Conservation (phyloP, 2,888 invertebrate species). For the Hemistola chrysoprasaria region DNA sequence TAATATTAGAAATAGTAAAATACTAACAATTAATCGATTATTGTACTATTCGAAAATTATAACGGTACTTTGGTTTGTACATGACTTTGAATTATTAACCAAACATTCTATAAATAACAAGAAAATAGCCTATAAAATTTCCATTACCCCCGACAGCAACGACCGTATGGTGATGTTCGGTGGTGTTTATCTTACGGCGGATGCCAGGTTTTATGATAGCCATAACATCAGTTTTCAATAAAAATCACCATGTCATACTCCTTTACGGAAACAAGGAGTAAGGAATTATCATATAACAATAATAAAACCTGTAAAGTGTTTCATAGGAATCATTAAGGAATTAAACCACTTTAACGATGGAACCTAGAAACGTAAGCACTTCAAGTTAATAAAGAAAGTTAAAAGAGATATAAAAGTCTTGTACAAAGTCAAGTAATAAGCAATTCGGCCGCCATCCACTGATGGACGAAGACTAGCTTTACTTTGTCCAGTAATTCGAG, state of each 20-base stretch:
- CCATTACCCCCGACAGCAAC: conserved; percentile 42
- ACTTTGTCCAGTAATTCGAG: conserved; percentile 53
- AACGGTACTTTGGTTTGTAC: no score
- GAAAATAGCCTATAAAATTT: conserved; percentile 61
- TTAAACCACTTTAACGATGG: conserved; percentile 22
- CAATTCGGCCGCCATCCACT: conserved; percentile 22
- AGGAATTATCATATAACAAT: conserved; percentile 44
- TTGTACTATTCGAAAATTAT: no score
- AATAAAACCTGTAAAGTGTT: conserved; percentile 51
- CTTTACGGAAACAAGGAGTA: conserved; percentile 53
- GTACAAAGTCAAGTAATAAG: conserved; percentile 13
- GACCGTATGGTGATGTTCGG: conserved; percentile 39
- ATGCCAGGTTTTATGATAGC: conserved; percentile 59
- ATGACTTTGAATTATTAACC: not conserved
- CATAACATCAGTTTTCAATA: conserved; percentile 65
- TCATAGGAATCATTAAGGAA: conserved; percentile 41
- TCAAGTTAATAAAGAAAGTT: conserved; percentile 7
- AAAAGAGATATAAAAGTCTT: conserved; percentile 5
- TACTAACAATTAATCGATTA: conserved; percentile 15
- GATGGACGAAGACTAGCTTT: conserved; percentile 32
- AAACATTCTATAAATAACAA: conserved; percentile 40
- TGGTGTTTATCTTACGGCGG: conserved; percentile 55
- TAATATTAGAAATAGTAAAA: no score
- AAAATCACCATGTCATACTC: conserved; percentile 52
- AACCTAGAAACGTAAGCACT: no score